A percentile compares a stretch with the other conserved stretches of the same genome.
These are phyloP conservation scores for Cheilosia pagana DNA, from an alignment of 2,888 invertebrate species.

Conservation along the genomic window DNA sequence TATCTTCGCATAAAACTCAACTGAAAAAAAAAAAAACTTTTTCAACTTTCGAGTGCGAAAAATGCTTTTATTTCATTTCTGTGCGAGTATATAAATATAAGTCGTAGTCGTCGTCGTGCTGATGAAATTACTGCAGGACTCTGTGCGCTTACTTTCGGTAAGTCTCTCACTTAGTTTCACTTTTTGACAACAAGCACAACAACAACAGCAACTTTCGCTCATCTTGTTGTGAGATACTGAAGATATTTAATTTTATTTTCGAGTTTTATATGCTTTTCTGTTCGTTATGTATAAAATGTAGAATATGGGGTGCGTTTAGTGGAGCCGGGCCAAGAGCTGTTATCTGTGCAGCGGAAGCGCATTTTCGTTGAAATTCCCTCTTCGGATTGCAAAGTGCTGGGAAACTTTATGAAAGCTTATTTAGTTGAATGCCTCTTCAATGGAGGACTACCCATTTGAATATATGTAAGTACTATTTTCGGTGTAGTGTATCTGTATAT, in stretches of 20 bases:
- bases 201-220: slow-evolving; percentile 48
- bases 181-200: slow-evolving; percentile 51
- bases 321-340: not conserved
- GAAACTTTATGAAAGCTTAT: slow-evolving; percentile 55
- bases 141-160: slow-evolving; percentile 1
- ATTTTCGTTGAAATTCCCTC: slow-evolving; percentile 25
- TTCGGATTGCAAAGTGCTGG: slow-evolving; percentile 6
- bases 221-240: slow-evolving; percentile 31
- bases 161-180: slow-evolving; percentile 31
- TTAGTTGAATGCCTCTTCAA: slow-evolving; percentile 41
- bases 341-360: slow-evolving; percentile 6
- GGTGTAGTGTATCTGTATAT: not conserved
- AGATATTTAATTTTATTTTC: slow-evolving; percentile 56
- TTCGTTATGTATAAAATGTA: not conserved
- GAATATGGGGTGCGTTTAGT: not conserved
- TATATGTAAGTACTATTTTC: not conserved
- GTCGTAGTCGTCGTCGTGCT: slow-evolving; percentile 15
- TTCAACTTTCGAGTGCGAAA: slow-evolving; percentile 42
- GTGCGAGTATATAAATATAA: not conserved
- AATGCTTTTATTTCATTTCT: slow-evolving; percentile 51
- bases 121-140: slow-evolving; percentile 59
- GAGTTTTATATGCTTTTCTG: not conserved
- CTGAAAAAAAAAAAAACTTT: slow-evolving; percentile 51
- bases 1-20: slow-evolving; percentile 64
- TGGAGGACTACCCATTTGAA: slow-evolving; percentile 6